Percentiles rank a stretch among this genome's conserved stretches.
phyloP scores from a whole-genome alignment of 2,797 vertebrate species.

The Nannoperca obscura region DNA sequence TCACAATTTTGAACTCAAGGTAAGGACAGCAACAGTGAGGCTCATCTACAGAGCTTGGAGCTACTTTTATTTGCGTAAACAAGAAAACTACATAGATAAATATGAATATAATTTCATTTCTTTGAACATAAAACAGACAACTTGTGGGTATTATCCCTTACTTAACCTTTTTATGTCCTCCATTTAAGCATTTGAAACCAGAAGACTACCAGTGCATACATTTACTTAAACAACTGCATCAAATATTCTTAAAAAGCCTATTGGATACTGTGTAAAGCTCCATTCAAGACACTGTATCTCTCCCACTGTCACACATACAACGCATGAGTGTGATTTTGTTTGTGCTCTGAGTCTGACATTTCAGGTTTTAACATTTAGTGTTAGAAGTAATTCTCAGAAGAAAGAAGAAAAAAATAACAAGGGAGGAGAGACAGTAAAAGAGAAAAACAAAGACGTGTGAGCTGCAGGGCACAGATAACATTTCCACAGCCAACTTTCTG shows the following conservation, averaged over 20 bases:
- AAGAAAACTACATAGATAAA: not conserved
- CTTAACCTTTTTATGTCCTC: not conserved
- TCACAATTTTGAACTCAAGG: not conserved
- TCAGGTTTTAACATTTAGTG: not conserved
- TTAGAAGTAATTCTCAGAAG: not conserved
- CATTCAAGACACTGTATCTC: not conserved
- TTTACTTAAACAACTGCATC: not conserved
- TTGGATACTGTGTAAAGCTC: not conserved
- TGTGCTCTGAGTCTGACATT: not conserved
- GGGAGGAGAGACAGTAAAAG: not conserved
- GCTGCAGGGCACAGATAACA: constrained; percentile 41
- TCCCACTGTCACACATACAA: not conserved
- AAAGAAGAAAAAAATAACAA: constrained; percentile 3
- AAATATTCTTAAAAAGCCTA: not conserved
- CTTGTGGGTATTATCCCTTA: not conserved
- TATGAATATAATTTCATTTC: not conserved
- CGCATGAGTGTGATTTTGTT: not conserved
- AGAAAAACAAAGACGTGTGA: constrained; percentile 38
- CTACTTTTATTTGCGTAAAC: not conserved
- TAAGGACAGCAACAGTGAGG: not conserved
- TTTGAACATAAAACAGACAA: not conserved
- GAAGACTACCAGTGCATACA: not conserved
- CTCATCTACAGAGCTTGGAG: not conserved
- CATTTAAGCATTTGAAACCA: not conserved
- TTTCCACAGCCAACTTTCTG: constrained; percentile 69